Evolutionary conservation across 2,797 vertebrate genomes (phyloP).

Genomic region (Myiothlypis coronata): DNA sequence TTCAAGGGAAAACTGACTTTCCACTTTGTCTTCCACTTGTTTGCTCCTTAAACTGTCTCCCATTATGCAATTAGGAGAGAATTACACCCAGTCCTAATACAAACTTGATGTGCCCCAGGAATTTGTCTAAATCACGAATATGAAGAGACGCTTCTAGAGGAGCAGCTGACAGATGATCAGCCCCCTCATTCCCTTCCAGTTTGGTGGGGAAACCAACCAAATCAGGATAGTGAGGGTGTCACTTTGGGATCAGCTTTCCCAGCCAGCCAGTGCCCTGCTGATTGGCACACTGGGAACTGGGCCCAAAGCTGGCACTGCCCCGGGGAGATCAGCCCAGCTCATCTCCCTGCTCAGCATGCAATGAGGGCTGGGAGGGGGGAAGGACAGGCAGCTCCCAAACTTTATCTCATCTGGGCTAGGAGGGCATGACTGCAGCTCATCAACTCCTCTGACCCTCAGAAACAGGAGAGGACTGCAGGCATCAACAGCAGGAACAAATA

Average conservation of each 20-base stretch:
- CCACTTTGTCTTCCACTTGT: neutral
- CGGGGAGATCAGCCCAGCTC: neutral
- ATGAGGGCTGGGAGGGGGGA: neutral
- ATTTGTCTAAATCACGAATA: neutral
- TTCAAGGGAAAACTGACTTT: neutral
- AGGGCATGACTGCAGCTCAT: neutral
- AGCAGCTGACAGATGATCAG: neutral
- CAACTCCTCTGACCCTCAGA: neutral
- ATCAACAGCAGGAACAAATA: neutral
- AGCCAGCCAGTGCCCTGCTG: neutral
- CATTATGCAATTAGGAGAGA: neutral
- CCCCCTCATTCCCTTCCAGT: neutral
- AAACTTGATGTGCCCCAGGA: neutral
- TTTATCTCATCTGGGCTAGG: neutral
- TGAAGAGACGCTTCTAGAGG: neutral
- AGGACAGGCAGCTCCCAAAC: neutral
- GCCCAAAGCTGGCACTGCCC: neutral
- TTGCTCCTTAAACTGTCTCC: neutral
- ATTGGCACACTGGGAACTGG: neutral
- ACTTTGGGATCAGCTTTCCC: neutral
- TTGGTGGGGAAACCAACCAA: neutral
- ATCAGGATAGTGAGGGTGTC: neutral
- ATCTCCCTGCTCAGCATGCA: neutral
- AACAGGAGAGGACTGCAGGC: neutral
- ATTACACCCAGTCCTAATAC: neutral